Evolutionary conservation across 2,888 invertebrate species (phyloP).

Genomic region (Acanthacorydalis orientalis): DNA sequence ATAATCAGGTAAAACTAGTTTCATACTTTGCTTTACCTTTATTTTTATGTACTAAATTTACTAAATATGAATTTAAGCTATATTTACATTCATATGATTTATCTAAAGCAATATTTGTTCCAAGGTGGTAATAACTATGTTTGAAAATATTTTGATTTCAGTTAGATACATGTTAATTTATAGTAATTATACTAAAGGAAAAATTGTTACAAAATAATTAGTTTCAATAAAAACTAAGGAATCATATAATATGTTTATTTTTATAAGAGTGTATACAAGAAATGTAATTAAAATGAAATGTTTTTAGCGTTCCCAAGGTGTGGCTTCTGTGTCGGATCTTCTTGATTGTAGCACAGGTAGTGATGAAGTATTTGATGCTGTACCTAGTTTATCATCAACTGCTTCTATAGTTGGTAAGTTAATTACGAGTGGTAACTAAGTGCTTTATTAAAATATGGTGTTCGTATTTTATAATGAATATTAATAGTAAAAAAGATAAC

Average conservation of each 20-base stretch:
- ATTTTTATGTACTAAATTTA: too few species aligned
- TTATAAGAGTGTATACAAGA: neutral
- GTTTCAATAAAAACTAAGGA: neutral
- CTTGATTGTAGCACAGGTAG: conserved; percentile 54
- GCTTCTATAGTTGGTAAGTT: conserved; percentile 32
- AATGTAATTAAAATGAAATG: neutral
- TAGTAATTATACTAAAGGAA: too few species aligned
- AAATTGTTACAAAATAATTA: too few species aligned
- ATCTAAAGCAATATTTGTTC: too few species aligned
- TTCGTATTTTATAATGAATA: neutral
- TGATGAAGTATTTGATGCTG: conserved; percentile 47
- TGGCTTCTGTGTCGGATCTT: conserved; percentile 43
- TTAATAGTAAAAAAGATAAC: neutral
- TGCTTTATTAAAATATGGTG: too few species aligned
- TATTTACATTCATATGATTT: too few species aligned
- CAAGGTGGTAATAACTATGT: too few species aligned
- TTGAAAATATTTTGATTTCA: neutral
- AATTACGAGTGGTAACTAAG: too few species aligned
- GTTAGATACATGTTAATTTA: neutral
- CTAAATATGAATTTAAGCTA: too few species aligned
- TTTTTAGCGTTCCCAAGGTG: conserved; percentile 8
- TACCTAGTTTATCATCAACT: conserved; percentile 16
- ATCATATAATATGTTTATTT: neutral
- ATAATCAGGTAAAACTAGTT: conserved; percentile 22
- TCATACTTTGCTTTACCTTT: too few species aligned